These are phyloP conservation scores for Maniola hyperantus DNA, from an alignment of 2,888 invertebrate species.

Conservation along the genomic window DNA sequence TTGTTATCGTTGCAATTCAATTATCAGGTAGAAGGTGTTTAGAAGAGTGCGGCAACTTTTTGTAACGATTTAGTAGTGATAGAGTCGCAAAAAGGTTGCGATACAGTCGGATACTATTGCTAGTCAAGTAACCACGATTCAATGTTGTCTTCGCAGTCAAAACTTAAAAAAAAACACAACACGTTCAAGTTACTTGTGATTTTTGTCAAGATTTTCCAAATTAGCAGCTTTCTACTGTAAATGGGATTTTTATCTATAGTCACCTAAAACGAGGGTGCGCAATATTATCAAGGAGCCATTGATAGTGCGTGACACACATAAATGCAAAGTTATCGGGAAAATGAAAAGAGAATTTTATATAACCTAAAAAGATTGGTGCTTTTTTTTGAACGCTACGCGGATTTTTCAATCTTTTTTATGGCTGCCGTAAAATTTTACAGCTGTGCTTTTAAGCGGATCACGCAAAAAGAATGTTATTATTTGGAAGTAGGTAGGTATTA, in stretches of 20 bases:
- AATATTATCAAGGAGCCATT: background rate
- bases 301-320: background rate
- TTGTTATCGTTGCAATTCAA: no score
- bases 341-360: background rate
- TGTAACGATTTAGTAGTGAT: no score
- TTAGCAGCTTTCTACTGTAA: background rate
- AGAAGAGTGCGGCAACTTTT: no score
- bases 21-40: no score
- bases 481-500: no score
- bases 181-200: no score
- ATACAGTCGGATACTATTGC: no score
- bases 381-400: background rate
- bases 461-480: background rate
- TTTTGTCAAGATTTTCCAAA: no score
- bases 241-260: constrained; percentile 2
- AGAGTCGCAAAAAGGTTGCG: no score
- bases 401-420: constrained; percentile 1
- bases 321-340: background rate
- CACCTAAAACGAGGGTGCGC: background rate
- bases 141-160: no score
- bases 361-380: background rate
- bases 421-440: background rate
- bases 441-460: background rate
- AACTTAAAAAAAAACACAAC: no score
- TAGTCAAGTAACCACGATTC: no score